Conservation (phyloP, 1,140 invertebrate species). For the Caenorhabditis inopinata region DNA sequence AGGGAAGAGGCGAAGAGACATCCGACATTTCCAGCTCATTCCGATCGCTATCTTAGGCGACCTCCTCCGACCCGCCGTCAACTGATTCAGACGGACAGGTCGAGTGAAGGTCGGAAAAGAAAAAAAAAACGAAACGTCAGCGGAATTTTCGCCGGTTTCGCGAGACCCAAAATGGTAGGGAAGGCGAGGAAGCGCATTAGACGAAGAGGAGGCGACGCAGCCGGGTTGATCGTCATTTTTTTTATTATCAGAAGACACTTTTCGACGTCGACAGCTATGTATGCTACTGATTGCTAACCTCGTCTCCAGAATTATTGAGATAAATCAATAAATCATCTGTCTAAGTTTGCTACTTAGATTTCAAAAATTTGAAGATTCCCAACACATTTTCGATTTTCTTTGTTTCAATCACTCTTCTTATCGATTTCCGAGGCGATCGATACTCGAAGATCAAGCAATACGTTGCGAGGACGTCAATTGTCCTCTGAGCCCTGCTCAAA, state of each 20-base stretch:
- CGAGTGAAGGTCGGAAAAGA: constrained; percentile 25
- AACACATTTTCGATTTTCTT: no score
- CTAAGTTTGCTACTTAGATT: no score
- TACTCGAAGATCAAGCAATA: no score
- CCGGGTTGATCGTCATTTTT: not conserved
- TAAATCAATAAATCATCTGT: no score
- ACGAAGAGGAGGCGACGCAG: not conserved
- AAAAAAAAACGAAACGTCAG: no score
- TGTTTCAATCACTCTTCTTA: no score
- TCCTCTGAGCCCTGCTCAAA: no score
- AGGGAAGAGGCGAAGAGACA: no score
- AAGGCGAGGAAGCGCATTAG: not conserved
- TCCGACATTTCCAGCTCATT: constrained; percentile 10
- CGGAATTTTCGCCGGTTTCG: not conserved
- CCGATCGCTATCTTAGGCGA: not conserved
- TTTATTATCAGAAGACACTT: not conserved
- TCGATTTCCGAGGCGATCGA: no score
- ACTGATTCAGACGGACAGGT: constrained; percentile 4
- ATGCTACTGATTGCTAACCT: not conserved
- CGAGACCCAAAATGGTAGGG: not conserved
- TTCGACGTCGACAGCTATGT: not conserved
- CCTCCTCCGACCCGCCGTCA: not conserved
- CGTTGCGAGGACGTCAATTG: no score
- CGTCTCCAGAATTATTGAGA: not conserved
- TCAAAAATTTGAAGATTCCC: no score